These are phyloP conservation scores for Drosophila sp. DNA, from an alignment of 1,140 invertebrate species.

Conservation along the genomic window DNA sequence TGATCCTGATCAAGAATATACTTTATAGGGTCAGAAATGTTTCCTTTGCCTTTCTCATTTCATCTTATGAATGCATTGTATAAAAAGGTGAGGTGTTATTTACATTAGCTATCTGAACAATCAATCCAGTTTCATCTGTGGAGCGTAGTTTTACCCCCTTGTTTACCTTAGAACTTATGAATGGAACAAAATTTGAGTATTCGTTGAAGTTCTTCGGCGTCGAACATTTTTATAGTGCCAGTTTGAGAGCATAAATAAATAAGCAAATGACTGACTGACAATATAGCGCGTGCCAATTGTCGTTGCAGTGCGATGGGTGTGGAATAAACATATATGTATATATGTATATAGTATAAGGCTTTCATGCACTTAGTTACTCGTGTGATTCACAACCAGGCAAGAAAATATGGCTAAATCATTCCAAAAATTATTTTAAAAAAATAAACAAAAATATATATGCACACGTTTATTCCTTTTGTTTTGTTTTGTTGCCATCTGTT, in stretches of 20 bases:
- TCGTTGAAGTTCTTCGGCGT: no score
- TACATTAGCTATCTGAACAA: no score
- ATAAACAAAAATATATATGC: background rate
- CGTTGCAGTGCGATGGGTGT: background rate
- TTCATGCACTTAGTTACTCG: background rate
- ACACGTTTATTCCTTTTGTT: background rate
- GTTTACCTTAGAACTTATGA: no score
- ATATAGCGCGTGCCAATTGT: background rate
- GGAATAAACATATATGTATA: background rate
- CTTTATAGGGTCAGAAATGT: no score
- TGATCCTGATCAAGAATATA: no score
- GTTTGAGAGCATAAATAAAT: slow-evolving; percentile 3
- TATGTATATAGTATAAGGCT: background rate
- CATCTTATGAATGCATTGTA: no score
- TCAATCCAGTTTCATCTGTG: no score
- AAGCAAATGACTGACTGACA: background rate
- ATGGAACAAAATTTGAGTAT: no score
- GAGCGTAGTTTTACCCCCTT: no score
- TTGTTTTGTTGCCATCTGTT: slow-evolving; percentile 30
- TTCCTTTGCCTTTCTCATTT: no score
- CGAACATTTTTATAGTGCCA: no score
- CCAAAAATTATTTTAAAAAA: slow-evolving; percentile 9
- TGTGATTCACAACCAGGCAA: background rate
- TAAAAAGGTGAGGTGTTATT: no score
- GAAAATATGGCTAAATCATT: slow-evolving; percentile 5